These are phyloP conservation scores for Hydractinia echinata DNA, from an alignment of 30 jellyfish, hydroid and myxozoan species.

Conservation along the genomic window DNA sequence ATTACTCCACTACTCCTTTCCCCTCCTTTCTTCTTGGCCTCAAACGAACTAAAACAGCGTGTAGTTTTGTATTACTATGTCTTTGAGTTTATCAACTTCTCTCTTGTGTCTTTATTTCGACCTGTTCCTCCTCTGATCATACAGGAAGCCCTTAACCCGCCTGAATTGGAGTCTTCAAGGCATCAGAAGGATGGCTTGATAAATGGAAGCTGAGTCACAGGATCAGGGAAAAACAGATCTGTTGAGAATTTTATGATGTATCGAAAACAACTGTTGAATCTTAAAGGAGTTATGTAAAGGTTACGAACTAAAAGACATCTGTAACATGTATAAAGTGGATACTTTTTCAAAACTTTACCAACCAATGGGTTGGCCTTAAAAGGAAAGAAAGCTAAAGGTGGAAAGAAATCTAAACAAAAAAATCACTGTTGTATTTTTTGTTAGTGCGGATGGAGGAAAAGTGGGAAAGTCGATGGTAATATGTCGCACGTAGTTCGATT, in stretches of 20 bases:
- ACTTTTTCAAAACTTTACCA: slow-evolving; percentile 1
- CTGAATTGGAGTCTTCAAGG: slow-evolving; percentile 9
- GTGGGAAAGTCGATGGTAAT: slow-evolving; percentile 1
- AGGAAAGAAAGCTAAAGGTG: background rate
- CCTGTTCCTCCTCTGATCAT: no score
- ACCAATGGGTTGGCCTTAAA: background rate
- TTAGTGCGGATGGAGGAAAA: slow-evolving; percentile 5
- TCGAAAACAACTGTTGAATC: slow-evolving; percentile 8
- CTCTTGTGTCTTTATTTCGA: no score
- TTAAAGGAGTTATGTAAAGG: slow-evolving; percentile 8
- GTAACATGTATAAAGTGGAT: no score
- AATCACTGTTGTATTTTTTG: background rate
- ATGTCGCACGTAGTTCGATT: no score
- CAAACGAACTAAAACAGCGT: no score
- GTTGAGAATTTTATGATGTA: background rate
- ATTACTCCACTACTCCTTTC: no score
- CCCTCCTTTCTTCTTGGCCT: no score
- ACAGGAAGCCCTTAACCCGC: slow-evolving; percentile 2
- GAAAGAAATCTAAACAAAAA: no score
- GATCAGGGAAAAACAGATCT: slow-evolving; percentile 10
- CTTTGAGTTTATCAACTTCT: no score
- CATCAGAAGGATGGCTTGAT: slow-evolving; percentile 7
- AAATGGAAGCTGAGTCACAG: slow-evolving; percentile 1
- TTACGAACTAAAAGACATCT: background rate
- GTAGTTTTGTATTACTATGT: no score